Percentiles rank a stretch among this genome's conserved stretches.
phyloP scores from a whole-genome alignment of 2,113 vertebrate genomes.

The Scomber scombrus region DNA sequence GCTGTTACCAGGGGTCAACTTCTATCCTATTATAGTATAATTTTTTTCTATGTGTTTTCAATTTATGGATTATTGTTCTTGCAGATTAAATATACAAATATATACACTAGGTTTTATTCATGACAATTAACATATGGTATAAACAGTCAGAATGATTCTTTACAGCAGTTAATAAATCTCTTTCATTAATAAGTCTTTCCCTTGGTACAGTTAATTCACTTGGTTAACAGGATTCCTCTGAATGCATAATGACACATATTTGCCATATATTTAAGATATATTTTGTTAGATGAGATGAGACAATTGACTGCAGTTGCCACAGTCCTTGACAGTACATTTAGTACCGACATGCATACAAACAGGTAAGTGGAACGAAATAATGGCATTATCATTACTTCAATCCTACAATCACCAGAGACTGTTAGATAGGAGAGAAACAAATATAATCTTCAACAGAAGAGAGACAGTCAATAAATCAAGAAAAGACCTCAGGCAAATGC shows the following conservation, averaged over 20 bases:
- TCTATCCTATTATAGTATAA: not conserved
- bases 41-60: not conserved
- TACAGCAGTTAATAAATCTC: not conserved
- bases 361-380: too few relatives aligned
- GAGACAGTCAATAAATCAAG: too few relatives aligned
- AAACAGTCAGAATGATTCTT: not conserved
- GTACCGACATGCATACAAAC: too few relatives aligned
- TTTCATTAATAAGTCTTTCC: too few relatives aligned
- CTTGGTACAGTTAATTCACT: too few relatives aligned
- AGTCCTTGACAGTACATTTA: not conserved
- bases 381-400: too few relatives aligned
- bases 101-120: not conserved
- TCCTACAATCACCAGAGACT: too few relatives aligned
- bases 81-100: not conserved
- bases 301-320: not conserved
- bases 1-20: not conserved
- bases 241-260: too few relatives aligned
- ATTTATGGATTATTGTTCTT: not conserved
- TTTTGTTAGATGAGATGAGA: not conserved
- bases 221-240: too few relatives aligned
- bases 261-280: not conserved
- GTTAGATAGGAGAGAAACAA: too few relatives aligned
- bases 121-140: not conserved
- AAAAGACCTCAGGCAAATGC: too few relatives aligned
- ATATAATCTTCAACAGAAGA: too few relatives aligned